Base-by-base conservation (phyloP, 2,797 vertebrate genomes). In the Karalla daura region DNA sequence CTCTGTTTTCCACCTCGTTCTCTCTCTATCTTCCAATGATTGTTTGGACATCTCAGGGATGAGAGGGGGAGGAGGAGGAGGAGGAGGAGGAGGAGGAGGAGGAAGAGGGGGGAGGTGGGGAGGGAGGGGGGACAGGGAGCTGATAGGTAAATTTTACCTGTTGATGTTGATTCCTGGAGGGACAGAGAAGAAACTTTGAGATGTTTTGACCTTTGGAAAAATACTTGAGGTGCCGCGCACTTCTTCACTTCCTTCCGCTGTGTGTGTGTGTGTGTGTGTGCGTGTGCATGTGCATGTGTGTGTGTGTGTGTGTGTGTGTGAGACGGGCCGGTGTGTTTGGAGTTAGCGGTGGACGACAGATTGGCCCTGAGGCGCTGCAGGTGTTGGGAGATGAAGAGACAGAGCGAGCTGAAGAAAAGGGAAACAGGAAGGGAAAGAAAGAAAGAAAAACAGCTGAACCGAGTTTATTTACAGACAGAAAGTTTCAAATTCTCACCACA, bases 321-420 rank as follows among this genome's bases (percentile, higher is more conserved):
- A 12, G 71, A 61, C 59, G 76, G 40, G 52, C 21, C 12, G 33
- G 35, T 64, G 68, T 78, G 81, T 79, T 76, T 76, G 53, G 61
- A 74, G 74, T 76, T 24, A 44, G 67, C 9, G 18, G 41, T 60
- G 79, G 80, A 75, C 64, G 80, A 90, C 76, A 83, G 86, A 88
- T 80, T 14, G 32, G 63, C 89, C 89, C 87, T 5, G 76, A 83
- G 88, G 88, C 81, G 1, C 59, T 85, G 79, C 89, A 91, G 87
- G 88, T 92, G 90, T 86, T 70, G 71, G n/a, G 43, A 84, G 65
- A 43, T 49, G 65, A 75, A 52, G 54, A 60, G 41, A 37, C 41
- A 13, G 50, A 59, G 60, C 8, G 27, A 41, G 66, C 53, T 13
- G 46, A 30, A 52, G 66, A 52, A 20, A 50, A 43, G 24, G 59